Percentiles rank a stretch among this genome's conserved stretches.
phyloP scores from a whole-genome alignment of 2,113 vertebrate species.

The Catagonus wagneri region DNA sequence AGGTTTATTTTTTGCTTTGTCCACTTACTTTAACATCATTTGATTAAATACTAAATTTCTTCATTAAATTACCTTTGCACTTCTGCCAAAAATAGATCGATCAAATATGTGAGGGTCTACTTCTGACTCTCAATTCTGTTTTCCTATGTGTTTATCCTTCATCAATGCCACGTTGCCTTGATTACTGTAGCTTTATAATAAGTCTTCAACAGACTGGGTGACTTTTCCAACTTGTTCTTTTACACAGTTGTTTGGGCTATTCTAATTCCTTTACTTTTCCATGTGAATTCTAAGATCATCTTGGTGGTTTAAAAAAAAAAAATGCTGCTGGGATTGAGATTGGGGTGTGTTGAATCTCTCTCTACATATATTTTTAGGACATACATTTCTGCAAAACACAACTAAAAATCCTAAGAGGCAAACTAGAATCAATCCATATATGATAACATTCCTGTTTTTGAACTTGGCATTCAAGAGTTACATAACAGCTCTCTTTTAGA shows the following conservation, averaged over 20 bases:
- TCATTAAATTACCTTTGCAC: background rate
- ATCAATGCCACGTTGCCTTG: background rate
- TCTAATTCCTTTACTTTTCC: background rate
- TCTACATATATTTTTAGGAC: background rate
- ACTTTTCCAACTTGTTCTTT: background rate
- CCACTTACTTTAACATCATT: slow-evolving; percentile 38
- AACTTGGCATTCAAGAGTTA: slow-evolving; percentile 14
- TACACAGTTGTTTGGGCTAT: slow-evolving; percentile 40
- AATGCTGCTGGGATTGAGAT: background rate
- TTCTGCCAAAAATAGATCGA: slow-evolving; percentile 7
- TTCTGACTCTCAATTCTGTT: slow-evolving; percentile 12
- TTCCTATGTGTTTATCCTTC: background rate
- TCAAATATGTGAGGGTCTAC: background rate
- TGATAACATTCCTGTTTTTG: background rate
- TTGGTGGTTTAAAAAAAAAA: background rate
- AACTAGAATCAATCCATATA: background rate
- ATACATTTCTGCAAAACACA: slow-evolving; percentile 6
- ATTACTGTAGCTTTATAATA: background rate
- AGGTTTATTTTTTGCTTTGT: background rate
- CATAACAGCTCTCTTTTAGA: background rate
- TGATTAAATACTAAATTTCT: background rate
- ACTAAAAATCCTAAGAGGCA: background rate
- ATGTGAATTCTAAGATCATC: slow-evolving; percentile 39
- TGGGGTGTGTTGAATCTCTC: background rate
- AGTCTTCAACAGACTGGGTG: background rate